Conservation (phyloP, 35 echinoderm and acorn worm species). For the Lytechinus pictus region DNA sequence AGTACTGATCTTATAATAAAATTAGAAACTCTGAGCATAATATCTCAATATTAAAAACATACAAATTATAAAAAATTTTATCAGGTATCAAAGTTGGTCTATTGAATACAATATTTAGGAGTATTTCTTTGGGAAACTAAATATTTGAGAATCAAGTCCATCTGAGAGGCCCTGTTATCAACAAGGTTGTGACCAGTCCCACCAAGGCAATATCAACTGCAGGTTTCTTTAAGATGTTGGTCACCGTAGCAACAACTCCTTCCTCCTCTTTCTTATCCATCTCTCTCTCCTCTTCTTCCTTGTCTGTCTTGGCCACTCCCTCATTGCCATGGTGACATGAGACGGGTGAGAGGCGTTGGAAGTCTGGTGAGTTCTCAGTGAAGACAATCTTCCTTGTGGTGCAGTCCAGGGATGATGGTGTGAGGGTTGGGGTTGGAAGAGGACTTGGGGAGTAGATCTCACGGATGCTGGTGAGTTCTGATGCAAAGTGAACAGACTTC, state of each 20-base stretch:
- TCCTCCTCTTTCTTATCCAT: not conserved
- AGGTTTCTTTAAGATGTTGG: slow-evolving; percentile 56
- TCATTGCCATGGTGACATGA: not conserved
- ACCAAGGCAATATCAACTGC: slow-evolving; percentile 62
- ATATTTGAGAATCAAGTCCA: not conserved
- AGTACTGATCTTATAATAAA: no score
- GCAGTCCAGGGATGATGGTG: not conserved
- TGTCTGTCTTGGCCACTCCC: not conserved
- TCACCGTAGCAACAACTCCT: slow-evolving; percentile 9
- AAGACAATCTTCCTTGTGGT: not conserved
- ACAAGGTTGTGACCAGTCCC: slow-evolving; percentile 44
- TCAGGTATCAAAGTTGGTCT: not conserved
- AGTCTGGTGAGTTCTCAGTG: slow-evolving; percentile 36
- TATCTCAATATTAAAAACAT: not conserved
- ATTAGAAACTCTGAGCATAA: not conserved
- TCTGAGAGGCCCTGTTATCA: slow-evolving; percentile 59
- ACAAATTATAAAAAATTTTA: not conserved
- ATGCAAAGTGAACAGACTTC: slow-evolving; percentile 38
- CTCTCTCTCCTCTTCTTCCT: slow-evolving; percentile 20
- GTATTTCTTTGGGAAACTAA: not conserved
- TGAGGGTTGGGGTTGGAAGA: not conserved
- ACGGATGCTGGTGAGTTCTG: not conserved
- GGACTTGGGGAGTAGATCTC: not conserved
- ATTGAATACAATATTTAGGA: not conserved
- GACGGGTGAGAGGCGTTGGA: not conserved